Evolutionary conservation across 2,113 vertebrate genomes (phyloP).

Genomic region (Laticauda colubrina): DNA sequence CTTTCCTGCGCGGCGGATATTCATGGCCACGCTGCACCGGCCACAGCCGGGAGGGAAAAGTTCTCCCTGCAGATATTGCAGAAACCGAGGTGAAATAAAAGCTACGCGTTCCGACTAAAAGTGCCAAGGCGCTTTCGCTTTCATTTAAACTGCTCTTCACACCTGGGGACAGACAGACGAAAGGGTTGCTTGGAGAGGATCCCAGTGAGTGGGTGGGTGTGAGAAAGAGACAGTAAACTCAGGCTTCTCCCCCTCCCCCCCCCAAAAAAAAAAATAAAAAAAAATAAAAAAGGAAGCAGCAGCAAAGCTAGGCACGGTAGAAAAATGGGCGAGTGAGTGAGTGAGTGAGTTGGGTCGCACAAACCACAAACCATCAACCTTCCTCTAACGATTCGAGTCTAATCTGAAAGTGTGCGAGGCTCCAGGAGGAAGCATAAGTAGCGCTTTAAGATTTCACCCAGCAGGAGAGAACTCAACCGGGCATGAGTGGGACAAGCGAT

Average conservation of each 20-base stretch:
- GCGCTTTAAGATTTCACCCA: constrained; percentile 15
- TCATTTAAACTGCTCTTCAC: constrained; percentile 23
- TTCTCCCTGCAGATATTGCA: constrained; percentile 38
- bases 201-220: neutral
- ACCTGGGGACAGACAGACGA: neutral
- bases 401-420: neutral
- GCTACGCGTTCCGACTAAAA: constrained; percentile 28
- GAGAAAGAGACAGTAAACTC: neutral
- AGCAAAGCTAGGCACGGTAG: neutral
- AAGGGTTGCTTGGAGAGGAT: neutral
- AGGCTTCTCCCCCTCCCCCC: neutral
- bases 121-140: constrained; percentile 45
- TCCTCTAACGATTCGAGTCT: neutral
- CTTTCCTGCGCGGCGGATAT: constrained; percentile 42
- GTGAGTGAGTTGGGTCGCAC: constrained; percentile 14
- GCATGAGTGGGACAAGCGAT: neutral
- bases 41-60: neutral
- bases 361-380: neutral
- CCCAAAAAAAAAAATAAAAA: too few relatives aligned
- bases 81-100: constrained; percentile 45
- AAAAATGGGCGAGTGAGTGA: neutral
- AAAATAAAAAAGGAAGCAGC: neutral
- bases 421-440: neutral
- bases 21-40: constrained; percentile 11
- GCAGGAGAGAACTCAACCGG: constrained; percentile 37